Evolutionary conservation across 2,888 invertebrate species (phyloP).

Genomic region (Marasmarcha lunaedactyla): DNA sequence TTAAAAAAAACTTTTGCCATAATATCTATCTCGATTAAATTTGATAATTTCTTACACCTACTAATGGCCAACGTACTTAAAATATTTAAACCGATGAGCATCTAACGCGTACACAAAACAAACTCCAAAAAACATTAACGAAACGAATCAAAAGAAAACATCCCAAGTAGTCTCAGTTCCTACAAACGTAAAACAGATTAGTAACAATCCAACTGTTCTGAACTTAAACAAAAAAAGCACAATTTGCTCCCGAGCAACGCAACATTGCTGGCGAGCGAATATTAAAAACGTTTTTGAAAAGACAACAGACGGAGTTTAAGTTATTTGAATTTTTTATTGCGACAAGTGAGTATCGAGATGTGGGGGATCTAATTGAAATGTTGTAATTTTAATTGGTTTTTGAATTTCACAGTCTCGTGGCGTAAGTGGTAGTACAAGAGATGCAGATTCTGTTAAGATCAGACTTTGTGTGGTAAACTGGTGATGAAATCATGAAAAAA

Average conservation of each 20-base stretch:
- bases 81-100: too few species aligned
- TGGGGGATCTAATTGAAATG: slow-evolving; percentile 1
- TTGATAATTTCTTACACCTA: too few species aligned
- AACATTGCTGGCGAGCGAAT: slow-evolving; percentile 57
- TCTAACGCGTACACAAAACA: slow-evolving; percentile 50
- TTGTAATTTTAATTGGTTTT: too few species aligned
- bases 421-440: slow-evolving; percentile 2
- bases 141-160: slow-evolving; percentile 52
- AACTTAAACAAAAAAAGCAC: slow-evolving; percentile 64
- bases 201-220: slow-evolving; percentile 60
- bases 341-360: slow-evolving; percentile 29
- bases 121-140: slow-evolving; percentile 49
- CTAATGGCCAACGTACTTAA: too few species aligned
- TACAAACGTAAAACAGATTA: slow-evolving; percentile 67
- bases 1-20: too few species aligned
- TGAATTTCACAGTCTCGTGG: too few species aligned
- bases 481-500: too few species aligned
- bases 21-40: too few species aligned
- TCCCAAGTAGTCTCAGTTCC: slow-evolving; percentile 40
- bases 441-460: too few species aligned
- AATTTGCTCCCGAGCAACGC: slow-evolving; percentile 58
- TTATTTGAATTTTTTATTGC: slow-evolving; percentile 55
- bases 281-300: slow-evolving; percentile 65
- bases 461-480: too few species aligned
- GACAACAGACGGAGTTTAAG: slow-evolving; percentile 41